Conservation (phyloP, 2,888 invertebrate species). For the Dione juno region DNA sequence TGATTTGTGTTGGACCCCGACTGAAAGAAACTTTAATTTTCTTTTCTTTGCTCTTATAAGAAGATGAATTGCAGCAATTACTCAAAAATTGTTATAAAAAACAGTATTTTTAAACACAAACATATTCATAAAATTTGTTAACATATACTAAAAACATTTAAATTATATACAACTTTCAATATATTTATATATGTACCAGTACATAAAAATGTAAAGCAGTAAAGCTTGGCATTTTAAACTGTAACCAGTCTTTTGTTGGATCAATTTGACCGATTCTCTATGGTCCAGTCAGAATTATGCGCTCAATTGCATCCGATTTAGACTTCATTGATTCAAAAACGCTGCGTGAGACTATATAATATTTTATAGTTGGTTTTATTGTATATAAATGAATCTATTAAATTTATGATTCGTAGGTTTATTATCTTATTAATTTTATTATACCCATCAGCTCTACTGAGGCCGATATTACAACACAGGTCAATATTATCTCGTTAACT, state of each 20-base stretch:
- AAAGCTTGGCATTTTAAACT: constrained; percentile 40
- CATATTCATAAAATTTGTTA: not conserved
- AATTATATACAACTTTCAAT: not conserved
- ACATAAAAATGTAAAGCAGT: constrained; percentile 35
- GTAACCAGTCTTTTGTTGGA: constrained; percentile 48
- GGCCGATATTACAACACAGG: constrained; percentile 50
- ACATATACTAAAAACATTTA: not conserved
- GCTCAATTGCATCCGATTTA: constrained; percentile 77
- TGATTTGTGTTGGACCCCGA: too few relatives aligned
- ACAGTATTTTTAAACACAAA: not conserved
- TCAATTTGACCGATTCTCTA: constrained; percentile 76
- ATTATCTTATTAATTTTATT: constrained; percentile 70
- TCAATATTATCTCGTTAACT: constrained; percentile 29
- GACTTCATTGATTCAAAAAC: constrained; percentile 71
- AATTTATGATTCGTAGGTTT: constrained; percentile 68
- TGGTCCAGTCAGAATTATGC: constrained; percentile 68
- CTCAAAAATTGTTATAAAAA: too few relatives aligned
- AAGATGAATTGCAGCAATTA: too few relatives aligned
- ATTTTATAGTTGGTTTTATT: constrained; percentile 79
- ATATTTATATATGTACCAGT: constrained; percentile 18
- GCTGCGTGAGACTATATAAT: constrained; percentile 72
- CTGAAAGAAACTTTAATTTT: too few relatives aligned
- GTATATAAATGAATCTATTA: constrained; percentile 78
- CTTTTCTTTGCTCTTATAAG: too few relatives aligned
- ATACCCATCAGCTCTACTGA: constrained; percentile 59